Percentiles rank a stretch among this genome's conserved stretches.
These are phyloP conservation scores for Planiliza haematocheilus DNA, from an alignment of 2,113 vertebrate species.

Conservation along the genomic window DNA sequence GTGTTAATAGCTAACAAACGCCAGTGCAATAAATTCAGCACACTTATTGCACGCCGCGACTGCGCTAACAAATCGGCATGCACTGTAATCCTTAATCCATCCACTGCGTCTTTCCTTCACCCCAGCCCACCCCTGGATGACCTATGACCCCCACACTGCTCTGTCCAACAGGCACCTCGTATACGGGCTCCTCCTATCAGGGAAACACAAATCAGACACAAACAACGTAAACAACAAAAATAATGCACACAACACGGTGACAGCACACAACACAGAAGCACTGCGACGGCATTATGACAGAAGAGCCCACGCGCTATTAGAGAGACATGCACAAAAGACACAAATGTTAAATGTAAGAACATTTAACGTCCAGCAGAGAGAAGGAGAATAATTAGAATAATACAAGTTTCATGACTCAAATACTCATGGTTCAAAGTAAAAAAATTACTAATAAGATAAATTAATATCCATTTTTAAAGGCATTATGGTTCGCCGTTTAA, in stretches of 20 bases:
- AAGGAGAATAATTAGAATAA: too few relatives aligned
- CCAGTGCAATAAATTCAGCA: conserved; percentile 3
- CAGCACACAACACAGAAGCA: not conserved
- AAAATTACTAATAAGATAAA: too few relatives aligned
- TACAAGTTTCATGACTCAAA: not conserved
- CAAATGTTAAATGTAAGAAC: conserved; percentile 25
- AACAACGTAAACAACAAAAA: conserved; percentile 64
- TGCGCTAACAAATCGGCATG: conserved; percentile 55
- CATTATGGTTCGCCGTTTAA: too few relatives aligned
- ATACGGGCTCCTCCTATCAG: conserved; percentile 84
- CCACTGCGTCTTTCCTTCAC: conserved; percentile 1
- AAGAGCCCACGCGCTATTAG: too few relatives aligned
- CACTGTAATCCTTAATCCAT: conserved; percentile 40
- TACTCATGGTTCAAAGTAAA: not conserved
- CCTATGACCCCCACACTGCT: conserved; percentile 56
- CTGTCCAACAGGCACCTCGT: conserved; percentile 81
- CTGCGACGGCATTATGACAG: too few relatives aligned
- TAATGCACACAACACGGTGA: not conserved
- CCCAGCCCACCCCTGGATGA: conserved; percentile 37
- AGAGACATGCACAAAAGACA: conserved; percentile 9
- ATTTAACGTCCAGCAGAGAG: conserved; percentile 35
- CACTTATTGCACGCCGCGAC: conserved; percentile 8
- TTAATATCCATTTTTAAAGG: too few relatives aligned
- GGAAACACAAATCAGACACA: conserved; percentile 67
- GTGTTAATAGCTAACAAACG: not conserved